Percentiles rank a stretch among this genome's conserved stretches.
Conservation (phyloP, 2,888 invertebrate species). For the Melieria omissa region DNA sequence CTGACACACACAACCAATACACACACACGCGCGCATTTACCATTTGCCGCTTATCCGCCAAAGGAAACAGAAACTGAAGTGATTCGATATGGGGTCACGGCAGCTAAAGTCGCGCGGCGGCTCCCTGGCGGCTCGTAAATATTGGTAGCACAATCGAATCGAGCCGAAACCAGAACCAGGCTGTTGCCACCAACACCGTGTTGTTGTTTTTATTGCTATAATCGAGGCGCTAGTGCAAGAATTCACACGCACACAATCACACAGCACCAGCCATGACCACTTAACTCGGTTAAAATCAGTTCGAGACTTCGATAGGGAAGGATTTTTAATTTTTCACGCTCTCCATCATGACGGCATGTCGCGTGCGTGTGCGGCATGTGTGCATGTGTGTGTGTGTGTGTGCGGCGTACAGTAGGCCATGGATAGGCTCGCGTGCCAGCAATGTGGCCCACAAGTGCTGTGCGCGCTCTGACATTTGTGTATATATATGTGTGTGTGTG, state of each 20-base stretch:
- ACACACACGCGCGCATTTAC: not conserved
- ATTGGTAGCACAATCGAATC: not conserved
- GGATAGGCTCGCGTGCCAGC: no score
- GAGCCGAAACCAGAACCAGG: no score
- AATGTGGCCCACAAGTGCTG: no score
- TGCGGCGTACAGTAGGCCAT: no score
- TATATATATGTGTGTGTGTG: no score
- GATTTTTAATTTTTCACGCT: not conserved
- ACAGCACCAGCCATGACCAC: not conserved
- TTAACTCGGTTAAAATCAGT: not conserved
- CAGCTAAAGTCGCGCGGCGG: not conserved
- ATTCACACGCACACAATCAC: not conserved
- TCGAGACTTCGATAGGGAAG: not conserved
- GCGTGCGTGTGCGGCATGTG: not conserved
- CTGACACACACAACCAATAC: no score
- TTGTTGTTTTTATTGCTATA: not conserved
- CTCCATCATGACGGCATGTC: not conserved
- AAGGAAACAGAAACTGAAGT: conserved; percentile 31
- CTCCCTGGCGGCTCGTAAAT: not conserved
- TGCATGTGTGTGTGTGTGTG: not conserved
- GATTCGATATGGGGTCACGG: conserved; percentile 32
- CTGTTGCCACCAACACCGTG: no score
- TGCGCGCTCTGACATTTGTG: no score
- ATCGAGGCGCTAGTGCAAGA: not conserved
- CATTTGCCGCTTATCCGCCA: not conserved